Conservation (phyloP, 2,797 vertebrate species). For the Liasis olivaceus region DNA sequence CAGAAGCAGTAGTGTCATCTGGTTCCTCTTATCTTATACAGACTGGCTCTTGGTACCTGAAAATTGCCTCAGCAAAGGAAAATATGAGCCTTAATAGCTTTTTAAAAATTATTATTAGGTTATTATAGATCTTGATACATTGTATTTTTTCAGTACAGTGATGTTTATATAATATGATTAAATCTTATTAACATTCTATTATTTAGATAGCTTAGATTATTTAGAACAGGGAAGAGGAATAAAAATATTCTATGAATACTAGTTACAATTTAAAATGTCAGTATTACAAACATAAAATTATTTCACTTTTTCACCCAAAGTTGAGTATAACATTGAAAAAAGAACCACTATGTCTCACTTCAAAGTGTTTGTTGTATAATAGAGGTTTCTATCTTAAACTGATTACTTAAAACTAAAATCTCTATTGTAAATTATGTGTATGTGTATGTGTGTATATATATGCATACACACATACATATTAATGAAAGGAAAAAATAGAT, state of each 20-base stretch:
- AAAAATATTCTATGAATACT: background rate
- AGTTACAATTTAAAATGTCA: background rate
- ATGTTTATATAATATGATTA: background rate
- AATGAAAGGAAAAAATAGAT: background rate
- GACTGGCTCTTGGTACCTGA: slow-evolving; percentile 61
- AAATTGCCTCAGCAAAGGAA: slow-evolving; percentile 66
- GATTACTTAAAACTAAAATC: background rate
- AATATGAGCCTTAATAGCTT: slow-evolving; percentile 58
- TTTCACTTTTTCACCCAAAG: background rate
- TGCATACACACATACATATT: background rate
- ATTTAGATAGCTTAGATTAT: background rate
- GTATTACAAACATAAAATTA: background rate
- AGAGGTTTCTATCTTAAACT: background rate
- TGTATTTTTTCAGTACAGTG: background rate
- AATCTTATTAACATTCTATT: background rate
- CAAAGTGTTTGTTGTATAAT: background rate
- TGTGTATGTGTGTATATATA: too few relatives aligned
- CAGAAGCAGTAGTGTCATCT: slow-evolving; percentile 58
- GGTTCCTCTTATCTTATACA: slow-evolving; percentile 54
- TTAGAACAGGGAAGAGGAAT: background rate
- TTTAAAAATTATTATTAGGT: background rate
- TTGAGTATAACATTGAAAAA: background rate
- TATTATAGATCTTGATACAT: background rate
- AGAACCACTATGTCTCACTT: background rate
- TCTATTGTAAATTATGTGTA: background rate